These are phyloP conservation scores for Orgyia antiqua DNA, from an alignment of 2,888 invertebrate species.

Conservation along the genomic window DNA sequence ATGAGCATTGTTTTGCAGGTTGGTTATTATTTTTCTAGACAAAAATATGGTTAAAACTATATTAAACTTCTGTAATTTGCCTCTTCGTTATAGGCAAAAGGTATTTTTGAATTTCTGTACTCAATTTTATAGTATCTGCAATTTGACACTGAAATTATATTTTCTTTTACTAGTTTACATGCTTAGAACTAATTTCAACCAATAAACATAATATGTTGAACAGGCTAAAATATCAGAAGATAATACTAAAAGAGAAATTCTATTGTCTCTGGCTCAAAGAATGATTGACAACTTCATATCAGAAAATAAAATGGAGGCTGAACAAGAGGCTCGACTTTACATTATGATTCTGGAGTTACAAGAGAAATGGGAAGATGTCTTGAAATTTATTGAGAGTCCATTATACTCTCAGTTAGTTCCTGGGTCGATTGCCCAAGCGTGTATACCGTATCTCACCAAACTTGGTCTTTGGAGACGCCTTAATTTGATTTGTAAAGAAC, in stretches of 20 bases:
- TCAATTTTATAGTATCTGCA: too few species aligned
- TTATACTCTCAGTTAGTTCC: slow-evolving; percentile 83
- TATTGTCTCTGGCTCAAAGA: slow-evolving; percentile 92
- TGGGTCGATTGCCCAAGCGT: slow-evolving; percentile 82
- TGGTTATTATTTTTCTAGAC: slow-evolving; percentile 10
- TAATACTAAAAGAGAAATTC: slow-evolving; percentile 80
- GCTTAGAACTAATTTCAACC: too few species aligned
- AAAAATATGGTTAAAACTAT: too few species aligned
- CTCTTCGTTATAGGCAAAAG: too few species aligned
- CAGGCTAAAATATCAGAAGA: slow-evolving; percentile 70
- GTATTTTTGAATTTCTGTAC: too few species aligned
- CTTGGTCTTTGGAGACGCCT: slow-evolving; percentile 86
- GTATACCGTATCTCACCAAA: slow-evolving; percentile 85
- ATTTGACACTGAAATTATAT: too few species aligned
- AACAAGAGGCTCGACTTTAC: slow-evolving; percentile 95
- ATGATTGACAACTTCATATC: slow-evolving; percentile 94
- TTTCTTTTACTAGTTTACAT: too few species aligned
- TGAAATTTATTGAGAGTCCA: slow-evolving; percentile 88
- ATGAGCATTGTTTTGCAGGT: slow-evolving; percentile 98
- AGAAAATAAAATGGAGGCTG: slow-evolving; percentile 93
- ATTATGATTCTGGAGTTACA: slow-evolving; percentile 88
- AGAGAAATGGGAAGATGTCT: slow-evolving; percentile 88
- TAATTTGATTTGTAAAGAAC: slow-evolving; percentile 84
- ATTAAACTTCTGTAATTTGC: too few species aligned
- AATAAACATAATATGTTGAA: too few species aligned